Evolutionary conservation across 92 coral and sea anemone species (phyloP).

Genomic region (Virgularia gustaviana): DNA sequence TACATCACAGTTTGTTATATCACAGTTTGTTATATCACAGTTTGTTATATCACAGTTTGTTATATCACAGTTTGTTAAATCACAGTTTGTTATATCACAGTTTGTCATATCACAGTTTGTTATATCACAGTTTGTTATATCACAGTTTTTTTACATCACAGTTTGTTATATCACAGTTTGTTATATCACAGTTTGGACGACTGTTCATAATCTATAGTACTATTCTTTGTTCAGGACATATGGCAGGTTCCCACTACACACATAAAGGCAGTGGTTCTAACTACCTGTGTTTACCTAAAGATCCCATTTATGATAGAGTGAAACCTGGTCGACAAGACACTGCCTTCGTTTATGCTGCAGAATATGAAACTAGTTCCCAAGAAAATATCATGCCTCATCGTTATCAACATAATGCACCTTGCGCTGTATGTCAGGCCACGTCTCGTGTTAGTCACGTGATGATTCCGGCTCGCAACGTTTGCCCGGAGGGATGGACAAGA

Average conservation of each 20-base stretch:
- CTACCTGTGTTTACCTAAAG: constrained; percentile 56
- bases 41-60: too few relatives aligned
- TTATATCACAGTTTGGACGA: too few relatives aligned
- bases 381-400: constrained; percentile 28
- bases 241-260: constrained; percentile 26
- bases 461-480: constrained; percentile 60
- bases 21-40: too few relatives aligned
- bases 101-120: too few relatives aligned
- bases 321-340: constrained; percentile 35
- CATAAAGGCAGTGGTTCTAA: constrained; percentile 53
- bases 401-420: constrained; percentile 59
- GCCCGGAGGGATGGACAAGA: constrained; percentile 68
- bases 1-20: too few relatives aligned
- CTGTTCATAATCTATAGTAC: too few relatives aligned
- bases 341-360: constrained; percentile 51
- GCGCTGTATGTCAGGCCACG: constrained; percentile 64
- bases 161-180: too few relatives aligned
- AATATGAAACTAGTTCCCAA: constrained; percentile 38
- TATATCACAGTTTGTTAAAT: too few relatives aligned
- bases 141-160: too few relatives aligned
- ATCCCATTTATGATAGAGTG: constrained; percentile 49
- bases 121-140: too few relatives aligned
- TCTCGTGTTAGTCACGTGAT: constrained; percentile 64
- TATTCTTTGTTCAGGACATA: too few relatives aligned
- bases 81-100: too few relatives aligned